phyloP scores from a whole-genome alignment of 2,888 invertebrate genomes.

The Idaea aversata region DNA sequence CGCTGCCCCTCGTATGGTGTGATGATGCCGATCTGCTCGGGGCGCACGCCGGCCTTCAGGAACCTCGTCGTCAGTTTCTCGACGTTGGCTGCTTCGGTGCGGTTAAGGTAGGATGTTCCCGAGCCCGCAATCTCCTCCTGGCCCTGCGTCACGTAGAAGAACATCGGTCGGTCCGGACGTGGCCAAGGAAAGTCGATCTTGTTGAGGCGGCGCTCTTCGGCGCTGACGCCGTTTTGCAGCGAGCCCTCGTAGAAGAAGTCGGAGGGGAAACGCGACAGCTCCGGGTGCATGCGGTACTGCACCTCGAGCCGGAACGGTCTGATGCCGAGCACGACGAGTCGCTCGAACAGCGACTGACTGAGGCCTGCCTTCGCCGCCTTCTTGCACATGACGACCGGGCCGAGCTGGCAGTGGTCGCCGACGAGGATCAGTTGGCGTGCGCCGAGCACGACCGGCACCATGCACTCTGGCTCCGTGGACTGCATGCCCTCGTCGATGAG shows the following conservation, averaged over 20 bases:
- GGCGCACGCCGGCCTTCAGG: conserved; percentile 95
- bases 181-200: conserved; percentile 99
- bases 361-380: conserved; percentile 98
- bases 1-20: conserved; percentile 99
- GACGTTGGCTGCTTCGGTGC: conserved; percentile 99
- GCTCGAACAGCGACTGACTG: conserved; percentile 97
- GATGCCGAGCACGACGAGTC: conserved; percentile 97
- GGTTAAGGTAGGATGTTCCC: conserved; percentile 98
- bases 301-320: conserved; percentile 98
- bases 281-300: conserved; percentile 99
- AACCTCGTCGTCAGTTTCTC: conserved; percentile 98
- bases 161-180: conserved; percentile 97
- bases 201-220: conserved; percentile 93
- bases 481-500: conserved; percentile 99
- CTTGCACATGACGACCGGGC: conserved; percentile 99
- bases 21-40: conserved; percentile 99
- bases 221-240: conserved; percentile 98
- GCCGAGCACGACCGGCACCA: conserved; percentile 99
- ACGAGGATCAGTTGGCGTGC: conserved; percentile 98
- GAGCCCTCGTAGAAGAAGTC: conserved; percentile 99
- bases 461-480: conserved; percentile 98
- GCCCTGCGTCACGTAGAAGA: conserved; percentile 98
- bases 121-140: conserved; percentile 99
- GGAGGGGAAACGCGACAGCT: conserved; percentile 97
- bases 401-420: conserved; percentile 99